Base-by-base conservation (phyloP, 2,888 invertebrate species). In the Lymantria monacha region DNA sequence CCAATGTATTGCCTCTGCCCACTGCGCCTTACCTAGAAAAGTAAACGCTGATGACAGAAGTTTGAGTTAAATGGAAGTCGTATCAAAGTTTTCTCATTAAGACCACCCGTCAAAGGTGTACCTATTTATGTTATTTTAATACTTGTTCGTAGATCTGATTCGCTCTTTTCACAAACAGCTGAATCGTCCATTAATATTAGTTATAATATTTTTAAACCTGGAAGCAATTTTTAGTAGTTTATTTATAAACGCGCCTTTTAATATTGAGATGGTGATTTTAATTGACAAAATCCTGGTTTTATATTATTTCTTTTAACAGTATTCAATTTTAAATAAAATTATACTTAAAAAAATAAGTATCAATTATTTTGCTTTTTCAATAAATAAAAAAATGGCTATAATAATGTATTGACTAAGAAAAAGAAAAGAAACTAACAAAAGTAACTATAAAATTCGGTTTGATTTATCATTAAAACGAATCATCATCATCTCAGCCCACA, bases 11-110 rank as follows among this genome's bases (percentile, higher is more conserved):
- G 51, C 31, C 46, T 44, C 58, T 58, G 67, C 66, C 72, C 74
- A 74, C 70, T 78, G 77, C 73, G 63, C 70, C 76, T 72, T 70
- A 70, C 70, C 79, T 74, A 77, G 78, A 72, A 83, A 85, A 85
- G 81, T 83, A 81, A 83, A 75, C 80, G 78, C 69, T 83, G 88
- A 87, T 85, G 87, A 87, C 83, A 87, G 85, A 88, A 88, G 81
- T 89, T 89, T 77, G 79, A 84, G 81, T 87, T 82, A 85, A 87
- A 87, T 85, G 83, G 81, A 84, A 88, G 87, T 85, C 81, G 84
- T 79, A 87, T 86, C 80, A 80, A 91, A 90, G 83, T 91, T 91
- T 90, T 90, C 88, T 89, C 90, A 90, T 91, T 89, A 91, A 90
- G 83, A 81, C 75, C 83, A 83, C 77, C 81, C 84, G 80, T 87